Base-by-base conservation (phyloP, 2,888 invertebrate genomes). In the Drosophila pseudotakahashii region DNA sequence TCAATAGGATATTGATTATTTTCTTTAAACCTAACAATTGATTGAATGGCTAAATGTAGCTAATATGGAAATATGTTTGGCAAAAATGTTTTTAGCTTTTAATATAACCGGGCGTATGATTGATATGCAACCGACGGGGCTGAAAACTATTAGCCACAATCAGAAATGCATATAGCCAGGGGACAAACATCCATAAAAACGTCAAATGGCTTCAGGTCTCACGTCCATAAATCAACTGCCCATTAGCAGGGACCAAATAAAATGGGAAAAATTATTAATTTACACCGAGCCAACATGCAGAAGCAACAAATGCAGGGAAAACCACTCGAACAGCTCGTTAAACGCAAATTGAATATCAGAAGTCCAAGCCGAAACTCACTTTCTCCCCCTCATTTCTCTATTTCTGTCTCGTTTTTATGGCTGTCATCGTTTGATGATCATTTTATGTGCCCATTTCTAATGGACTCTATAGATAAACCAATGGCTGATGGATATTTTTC, bases 101-200 rank as follows among this genome's bases (percentile, higher is more conserved):
- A 26, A 5, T 5, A 4, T 2, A 30, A 83, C 84, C 64, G 73
- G 72, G 76, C 84, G 78, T 80, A 76, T 82, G 81, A 87, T 81
- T 87, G 77, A 82, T 84, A 72, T 55, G 14, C 44, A 10, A 52
- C 62, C 45, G 54, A 14, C 23, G 32, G 3, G 58, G 45, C 68
- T 66, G 55, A 42, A 26, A 36, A 36, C 54, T 51, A 68, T 57
- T 47, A 51, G 45, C 14, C 68, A 51, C 45, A 75, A 51, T 79
- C 79, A 79, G 62, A 81, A 81, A 74, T 88, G 88, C 82, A 83
- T 81, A 88, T 79, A 81, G 75, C 37, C 60, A 47, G 60, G 16
- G 45, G 36, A 60, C 47, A 23, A 79, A 69, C 77, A 69, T 44
- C 67, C 79, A 85, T 88, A 70, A 81, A 88, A 85, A 67, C 76